Base-by-base conservation (phyloP, 30 jellyfish, hydroid and myxozoan species). In the Turritopsis dohrnii region DNA sequence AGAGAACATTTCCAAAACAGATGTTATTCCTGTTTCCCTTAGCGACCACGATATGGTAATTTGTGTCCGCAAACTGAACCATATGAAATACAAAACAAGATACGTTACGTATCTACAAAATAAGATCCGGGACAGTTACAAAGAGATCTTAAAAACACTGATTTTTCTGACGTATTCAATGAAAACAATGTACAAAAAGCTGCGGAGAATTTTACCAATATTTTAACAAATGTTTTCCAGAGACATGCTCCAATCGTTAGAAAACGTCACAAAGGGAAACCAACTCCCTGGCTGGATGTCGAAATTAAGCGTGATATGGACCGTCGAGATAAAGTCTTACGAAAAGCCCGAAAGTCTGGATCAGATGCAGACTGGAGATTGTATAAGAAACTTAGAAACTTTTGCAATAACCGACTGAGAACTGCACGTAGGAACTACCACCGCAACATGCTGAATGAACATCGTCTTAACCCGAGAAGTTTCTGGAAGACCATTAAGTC, bases 231-330 rank as follows among this genome's bases (percentile, higher is more conserved):
- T 60, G 73, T 60, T 60, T 60, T 60, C 73, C 73, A 60, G 73
- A 60, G 73, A 60, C 73, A 60, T 60, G 73, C 73, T 60, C 0
- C 73, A 0, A 60, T 54, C 73, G 0, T 60, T 60, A 60, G 21
- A 60, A 60, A 60, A 60, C 73, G 73, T 60, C 73, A 60, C 21
- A 60, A 60, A 60, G 73, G 73, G 21, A 60, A 60, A 60, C 73
- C 73, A 60, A 60, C 73, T 60, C 73, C 73, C 73, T 60, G 73
- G 73, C 73, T 60, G 73, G 73, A 60, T 60, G 73, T 60, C 73
- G 73, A 0, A 18, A 60, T 60, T 60, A 60, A 60, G 73, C 73
- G 0, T 60, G 73, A 60, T 60, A 60, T 60, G 73, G 73, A 60
- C 73, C 73, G 73, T 23, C 73, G 73, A 60, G 73, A 60, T 60